A percentile compares a stretch with the other conserved stretches of the same genome.
These are phyloP conservation scores for Perognathus longimembris DNA, from an alignment of 2,113 vertebrate species.

Conservation along the genomic window DNA sequence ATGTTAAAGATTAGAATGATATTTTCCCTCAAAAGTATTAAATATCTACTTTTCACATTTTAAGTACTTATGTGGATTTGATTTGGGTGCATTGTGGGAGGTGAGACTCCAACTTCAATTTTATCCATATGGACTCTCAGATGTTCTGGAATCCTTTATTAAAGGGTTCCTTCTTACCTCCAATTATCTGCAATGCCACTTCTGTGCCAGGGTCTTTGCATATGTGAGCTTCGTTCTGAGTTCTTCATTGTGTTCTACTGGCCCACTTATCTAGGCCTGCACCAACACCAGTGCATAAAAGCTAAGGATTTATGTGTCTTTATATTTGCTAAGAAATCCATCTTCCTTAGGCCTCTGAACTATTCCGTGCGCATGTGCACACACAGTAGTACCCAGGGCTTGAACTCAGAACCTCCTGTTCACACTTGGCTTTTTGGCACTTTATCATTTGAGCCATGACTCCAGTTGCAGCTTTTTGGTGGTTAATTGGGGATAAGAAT, in stretches of 20 bases:
- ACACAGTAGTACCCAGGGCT: background rate
- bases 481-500: no score
- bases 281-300: background rate
- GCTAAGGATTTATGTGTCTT: background rate
- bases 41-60: conserved; percentile 22
- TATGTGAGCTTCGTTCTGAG: background rate
- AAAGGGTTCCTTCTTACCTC: background rate
- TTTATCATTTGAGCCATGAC: no score
- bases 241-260: background rate
- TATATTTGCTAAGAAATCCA: background rate
- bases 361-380: background rate
- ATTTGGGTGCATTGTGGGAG: conserved; percentile 9
- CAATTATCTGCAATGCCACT: background rate
- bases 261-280: background rate
- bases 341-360: background rate
- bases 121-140: background rate
- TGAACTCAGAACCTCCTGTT: no score
- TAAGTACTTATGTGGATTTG: conserved; percentile 2
- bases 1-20: background rate
- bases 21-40: background rate
- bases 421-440: no score
- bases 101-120: background rate
- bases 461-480: no score
- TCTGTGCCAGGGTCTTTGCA: background rate
- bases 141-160: background rate